Evolutionary conservation across 2,113 vertebrate species (phyloP).

Genomic region (Cheilinus undulatus): DNA sequence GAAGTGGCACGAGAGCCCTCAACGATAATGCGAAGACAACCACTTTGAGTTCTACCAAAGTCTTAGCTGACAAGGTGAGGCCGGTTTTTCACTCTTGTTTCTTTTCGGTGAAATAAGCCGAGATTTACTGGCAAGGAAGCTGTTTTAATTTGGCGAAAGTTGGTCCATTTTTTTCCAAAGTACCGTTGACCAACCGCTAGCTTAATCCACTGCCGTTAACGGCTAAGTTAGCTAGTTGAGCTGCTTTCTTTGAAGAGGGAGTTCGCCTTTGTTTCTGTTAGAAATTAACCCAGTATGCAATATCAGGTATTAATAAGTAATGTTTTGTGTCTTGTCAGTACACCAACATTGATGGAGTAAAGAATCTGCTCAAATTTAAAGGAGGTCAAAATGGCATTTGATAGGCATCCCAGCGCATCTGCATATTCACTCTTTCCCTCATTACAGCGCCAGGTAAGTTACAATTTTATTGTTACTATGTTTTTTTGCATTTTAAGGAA

Average conservation of each 20-base stretch:
- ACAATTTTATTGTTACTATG: too few species aligned
- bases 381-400: constrained; percentile 68
- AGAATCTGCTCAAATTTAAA: constrained; percentile 46
- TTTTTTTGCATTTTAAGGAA: too few species aligned
- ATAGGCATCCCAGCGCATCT: constrained; percentile 54
- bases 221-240: neutral
- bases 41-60: neutral
- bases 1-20: constrained; percentile 12
- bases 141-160: neutral
- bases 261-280: neutral
- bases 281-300: neutral
- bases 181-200: neutral
- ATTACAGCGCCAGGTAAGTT: constrained; percentile 71
- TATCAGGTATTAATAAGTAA: neutral
- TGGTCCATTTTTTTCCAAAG: constrained; percentile 12
- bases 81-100: neutral
- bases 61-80: neutral
- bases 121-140: neutral
- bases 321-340: constrained; percentile 37
- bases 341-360: constrained; percentile 64
- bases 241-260: neutral
- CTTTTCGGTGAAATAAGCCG: neutral
- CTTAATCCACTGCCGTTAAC: constrained; percentile 21
- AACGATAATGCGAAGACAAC: neutral
- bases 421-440: constrained; percentile 59